A percentile compares a stretch with the other conserved stretches of the same genome.
Evolutionary conservation across 2,888 invertebrate species (phyloP).

Genomic region (Kryphioiulus occultus): DNA sequence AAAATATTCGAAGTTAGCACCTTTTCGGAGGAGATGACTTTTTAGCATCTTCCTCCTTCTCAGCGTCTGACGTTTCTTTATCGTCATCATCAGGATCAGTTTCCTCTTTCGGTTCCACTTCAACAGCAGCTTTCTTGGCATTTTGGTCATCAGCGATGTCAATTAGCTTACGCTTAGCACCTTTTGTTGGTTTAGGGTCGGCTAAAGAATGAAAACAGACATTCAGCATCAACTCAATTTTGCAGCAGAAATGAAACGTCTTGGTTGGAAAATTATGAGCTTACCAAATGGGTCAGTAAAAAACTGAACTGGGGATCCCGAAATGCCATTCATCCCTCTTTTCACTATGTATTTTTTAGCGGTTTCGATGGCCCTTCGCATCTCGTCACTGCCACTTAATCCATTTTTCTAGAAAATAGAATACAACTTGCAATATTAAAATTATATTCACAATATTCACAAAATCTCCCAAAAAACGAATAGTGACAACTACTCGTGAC

Average conservation of each 20-base stretch:
- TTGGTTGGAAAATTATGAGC: background rate
- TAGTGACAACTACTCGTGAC: too few species aligned
- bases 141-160: background rate
- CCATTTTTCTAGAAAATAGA: slow-evolving; percentile 20
- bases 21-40: background rate
- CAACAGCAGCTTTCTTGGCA: background rate
- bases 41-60: background rate
- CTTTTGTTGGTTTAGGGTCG: background rate
- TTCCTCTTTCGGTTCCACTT: background rate
- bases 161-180: background rate
- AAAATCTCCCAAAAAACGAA: too few species aligned
- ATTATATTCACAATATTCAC: too few species aligned
- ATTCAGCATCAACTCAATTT: too few species aligned
- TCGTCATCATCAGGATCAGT: background rate
- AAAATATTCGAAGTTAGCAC: background rate
- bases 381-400: background rate
- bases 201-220: background rate
- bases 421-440: background rate
- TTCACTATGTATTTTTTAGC: slow-evolving; percentile 24
- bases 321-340: background rate
- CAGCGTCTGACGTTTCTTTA: background rate
- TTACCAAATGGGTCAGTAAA: background rate
- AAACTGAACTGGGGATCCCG: background rate
- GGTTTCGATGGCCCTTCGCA: background rate
- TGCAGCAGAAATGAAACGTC: too few species aligned